Percentiles rank a stretch among this genome's conserved stretches.
Evolutionary conservation across 1,140 invertebrate genomes (phyloP).

Genomic region (Euura saliciscinereae): DNA sequence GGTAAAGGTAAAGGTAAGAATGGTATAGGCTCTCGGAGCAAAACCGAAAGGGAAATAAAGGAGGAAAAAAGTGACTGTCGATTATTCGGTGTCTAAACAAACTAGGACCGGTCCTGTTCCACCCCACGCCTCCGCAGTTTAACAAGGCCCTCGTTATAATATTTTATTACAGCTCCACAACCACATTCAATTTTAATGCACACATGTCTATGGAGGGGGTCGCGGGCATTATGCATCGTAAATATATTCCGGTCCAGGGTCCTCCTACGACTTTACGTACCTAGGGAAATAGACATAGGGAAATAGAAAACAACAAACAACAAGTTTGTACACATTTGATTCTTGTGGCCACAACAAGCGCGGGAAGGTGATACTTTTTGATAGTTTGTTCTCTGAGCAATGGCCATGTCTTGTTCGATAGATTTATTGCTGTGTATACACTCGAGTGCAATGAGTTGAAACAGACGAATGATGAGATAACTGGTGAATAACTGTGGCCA

Average conservation of each 20-base stretch:
- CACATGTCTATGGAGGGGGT: background rate
- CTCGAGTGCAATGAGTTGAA: background rate
- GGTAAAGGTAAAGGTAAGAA: constrained; percentile 15
- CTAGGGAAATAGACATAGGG: no score
- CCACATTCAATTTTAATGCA: background rate
- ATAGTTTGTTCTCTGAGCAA: no score
- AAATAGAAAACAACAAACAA: no score
- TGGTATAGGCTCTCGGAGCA: constrained; percentile 17
- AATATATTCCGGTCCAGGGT: constrained; percentile 31
- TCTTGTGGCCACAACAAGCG: no score
- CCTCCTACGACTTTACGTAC: no score
- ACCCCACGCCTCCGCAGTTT: constrained; percentile 42
- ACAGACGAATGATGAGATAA: constrained; percentile 4
- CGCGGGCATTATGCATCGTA: constrained; percentile 41
- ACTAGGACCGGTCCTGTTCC: constrained; percentile 45
- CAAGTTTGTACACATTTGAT: no score
- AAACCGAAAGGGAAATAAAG: constrained; percentile 23
- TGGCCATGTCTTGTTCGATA: background rate
- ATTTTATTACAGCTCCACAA: constrained; percentile 46
- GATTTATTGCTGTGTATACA: background rate
- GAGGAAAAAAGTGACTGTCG: constrained; percentile 44
- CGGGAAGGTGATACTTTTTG: no score
- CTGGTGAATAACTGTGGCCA: background rate
- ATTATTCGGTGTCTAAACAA: constrained; percentile 61
- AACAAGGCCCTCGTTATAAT: constrained; percentile 61